These are phyloP conservation scores for Tichodroma muraria DNA, from an alignment of 2,113 vertebrate species.

Conservation along the genomic window DNA sequence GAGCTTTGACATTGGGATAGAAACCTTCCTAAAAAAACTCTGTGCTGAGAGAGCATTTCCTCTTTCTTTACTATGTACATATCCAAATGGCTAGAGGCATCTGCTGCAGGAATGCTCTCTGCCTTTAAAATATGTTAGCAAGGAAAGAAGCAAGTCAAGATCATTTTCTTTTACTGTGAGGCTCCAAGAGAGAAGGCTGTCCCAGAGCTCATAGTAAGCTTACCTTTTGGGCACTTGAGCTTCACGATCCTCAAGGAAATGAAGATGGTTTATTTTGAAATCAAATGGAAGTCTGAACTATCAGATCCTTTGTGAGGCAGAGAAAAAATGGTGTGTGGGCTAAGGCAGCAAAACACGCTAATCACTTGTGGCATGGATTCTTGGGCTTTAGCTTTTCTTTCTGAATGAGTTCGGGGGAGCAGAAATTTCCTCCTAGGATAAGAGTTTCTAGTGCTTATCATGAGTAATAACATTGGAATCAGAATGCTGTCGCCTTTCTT, in stretches of 20 bases:
- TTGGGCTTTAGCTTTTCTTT: not conserved
- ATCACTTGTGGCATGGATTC: not conserved
- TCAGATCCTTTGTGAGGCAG: not conserved
- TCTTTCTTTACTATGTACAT: not conserved
- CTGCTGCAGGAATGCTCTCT: not conserved
- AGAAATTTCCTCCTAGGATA: not conserved
- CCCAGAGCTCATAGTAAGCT: not conserved
- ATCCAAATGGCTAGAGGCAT: not conserved
- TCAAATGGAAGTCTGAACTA: not conserved
- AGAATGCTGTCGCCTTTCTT: not conserved
- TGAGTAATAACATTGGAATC: not conserved
- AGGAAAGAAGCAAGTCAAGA: not conserved
- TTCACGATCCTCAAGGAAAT: not conserved
- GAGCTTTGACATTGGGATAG: not conserved
- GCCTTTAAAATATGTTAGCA: not conserved
- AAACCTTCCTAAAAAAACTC: not conserved
- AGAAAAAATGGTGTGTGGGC: not conserved
- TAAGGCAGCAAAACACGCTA: not conserved
- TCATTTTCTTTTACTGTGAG: not conserved
- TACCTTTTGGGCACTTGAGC: not conserved
- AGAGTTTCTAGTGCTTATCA: not conserved
- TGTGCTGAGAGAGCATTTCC: not conserved
- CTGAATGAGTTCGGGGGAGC: not conserved
- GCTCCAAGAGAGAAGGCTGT: not conserved
- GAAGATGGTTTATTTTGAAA: not conserved